A percentile compares a stretch with the other conserved stretches of the same genome.
phyloP scores from a whole-genome alignment of 1,140 invertebrate genomes.

The Aphidius ervi region DNA sequence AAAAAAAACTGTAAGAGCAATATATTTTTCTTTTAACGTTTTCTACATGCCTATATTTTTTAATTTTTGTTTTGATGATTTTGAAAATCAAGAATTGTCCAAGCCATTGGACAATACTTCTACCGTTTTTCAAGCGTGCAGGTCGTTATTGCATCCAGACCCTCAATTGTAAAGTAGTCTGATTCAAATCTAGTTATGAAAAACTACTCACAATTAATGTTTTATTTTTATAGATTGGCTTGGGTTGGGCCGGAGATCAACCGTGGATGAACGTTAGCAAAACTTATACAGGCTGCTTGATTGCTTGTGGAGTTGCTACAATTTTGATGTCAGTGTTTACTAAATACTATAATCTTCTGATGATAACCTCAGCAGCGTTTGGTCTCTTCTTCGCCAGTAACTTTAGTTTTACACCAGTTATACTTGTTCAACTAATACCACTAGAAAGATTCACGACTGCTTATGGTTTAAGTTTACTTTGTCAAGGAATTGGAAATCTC shows the following conservation, averaged over 20 bases:
- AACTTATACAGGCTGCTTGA: constrained; percentile 73
- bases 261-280: constrained; percentile 80
- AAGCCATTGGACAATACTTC: too few relatives aligned
- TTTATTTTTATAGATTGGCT: constrained; percentile 60
- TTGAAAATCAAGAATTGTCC: too few relatives aligned
- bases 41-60: too few relatives aligned
- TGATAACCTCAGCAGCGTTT: constrained; percentile 63
- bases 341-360: constrained; percentile 58
- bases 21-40: too few relatives aligned
- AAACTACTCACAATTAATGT: constrained; percentile 1
- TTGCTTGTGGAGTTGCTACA: constrained; percentile 70
- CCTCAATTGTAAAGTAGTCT: too few relatives aligned
- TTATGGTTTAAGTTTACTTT: constrained; percentile 80
- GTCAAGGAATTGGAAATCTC: constrained; percentile 74
- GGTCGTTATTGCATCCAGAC: too few relatives aligned
- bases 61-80: too few relatives aligned
- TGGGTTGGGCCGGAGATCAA: constrained; percentile 87
- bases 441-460: constrained; percentile 80
- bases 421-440: constrained; percentile 76
- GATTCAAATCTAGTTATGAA: too few relatives aligned
- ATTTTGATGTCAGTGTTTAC: constrained; percentile 67
- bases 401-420: constrained; percentile 83
- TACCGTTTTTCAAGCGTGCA: too few relatives aligned
- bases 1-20: too few relatives aligned
- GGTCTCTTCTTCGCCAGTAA: constrained; percentile 82